Conservation (phyloP, 2,888 invertebrate species). For the Chouioia cunea region DNA sequence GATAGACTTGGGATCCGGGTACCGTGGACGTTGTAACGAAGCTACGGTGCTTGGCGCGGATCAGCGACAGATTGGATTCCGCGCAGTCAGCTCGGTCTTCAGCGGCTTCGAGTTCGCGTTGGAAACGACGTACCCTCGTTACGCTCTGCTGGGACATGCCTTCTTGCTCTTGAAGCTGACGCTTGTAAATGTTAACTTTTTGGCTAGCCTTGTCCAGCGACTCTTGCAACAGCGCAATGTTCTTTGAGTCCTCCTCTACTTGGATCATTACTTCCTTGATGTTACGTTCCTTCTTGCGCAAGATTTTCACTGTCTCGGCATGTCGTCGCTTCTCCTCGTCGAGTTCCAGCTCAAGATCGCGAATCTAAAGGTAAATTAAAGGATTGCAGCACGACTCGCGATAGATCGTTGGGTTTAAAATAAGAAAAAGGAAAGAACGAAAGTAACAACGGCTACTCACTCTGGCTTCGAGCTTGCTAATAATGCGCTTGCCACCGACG, state of each 20-base stretch:
- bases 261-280: constrained; percentile 96
- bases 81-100: constrained; percentile 96
- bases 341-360: constrained; percentile 93
- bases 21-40: constrained; percentile 95
- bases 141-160: constrained; percentile 92
- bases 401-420: neutral
- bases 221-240: constrained; percentile 92
- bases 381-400: no score
- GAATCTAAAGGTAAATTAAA: constrained; percentile 74
- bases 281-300: constrained; percentile 97
- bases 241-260: constrained; percentile 97
- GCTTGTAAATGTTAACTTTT: constrained; percentile 94
- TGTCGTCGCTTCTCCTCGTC: constrained; percentile 98
- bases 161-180: constrained; percentile 95
- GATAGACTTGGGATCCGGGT: constrained; percentile 91
- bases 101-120: constrained; percentile 96
- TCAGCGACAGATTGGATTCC: constrained; percentile 93
- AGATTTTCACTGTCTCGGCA: constrained; percentile 96
- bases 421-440: neutral
- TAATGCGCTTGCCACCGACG: constrained; percentile 96
- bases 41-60: constrained; percentile 98
- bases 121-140: constrained; percentile 97
- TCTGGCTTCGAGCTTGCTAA: constrained; percentile 95
- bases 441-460: constrained; percentile 61
- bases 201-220: constrained; percentile 87